Conservation (phyloP, 2,797 vertebrate genomes). For the Hydrophis major region DNA sequence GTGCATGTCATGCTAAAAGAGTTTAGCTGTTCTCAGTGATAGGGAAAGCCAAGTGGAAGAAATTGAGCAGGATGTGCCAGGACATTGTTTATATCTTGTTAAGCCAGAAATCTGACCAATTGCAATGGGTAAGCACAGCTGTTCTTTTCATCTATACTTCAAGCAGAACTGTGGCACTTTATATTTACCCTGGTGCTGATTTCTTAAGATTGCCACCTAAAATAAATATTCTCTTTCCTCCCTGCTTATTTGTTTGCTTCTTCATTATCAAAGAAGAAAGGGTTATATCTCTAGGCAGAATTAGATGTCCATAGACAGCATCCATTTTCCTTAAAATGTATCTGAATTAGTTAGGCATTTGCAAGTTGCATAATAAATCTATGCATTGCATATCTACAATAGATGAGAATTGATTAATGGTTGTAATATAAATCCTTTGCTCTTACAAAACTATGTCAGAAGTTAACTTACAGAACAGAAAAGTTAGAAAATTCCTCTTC, state of each 20-base stretch:
- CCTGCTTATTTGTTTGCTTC: not conserved
- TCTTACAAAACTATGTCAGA: not conserved
- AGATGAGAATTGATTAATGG: not conserved
- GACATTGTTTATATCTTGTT: not conserved
- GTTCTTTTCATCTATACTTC: not conserved
- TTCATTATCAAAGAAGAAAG: not conserved
- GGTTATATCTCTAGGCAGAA: not conserved
- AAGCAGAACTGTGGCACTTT: not conserved
- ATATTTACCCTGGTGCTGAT: not conserved
- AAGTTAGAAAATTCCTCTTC: not conserved
- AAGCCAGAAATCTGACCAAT: not conserved
- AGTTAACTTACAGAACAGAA: not conserved
- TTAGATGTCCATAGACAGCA: not conserved
- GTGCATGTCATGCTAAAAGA: not conserved
- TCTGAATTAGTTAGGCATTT: not conserved
- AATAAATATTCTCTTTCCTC: not conserved
- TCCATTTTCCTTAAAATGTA: not conserved
- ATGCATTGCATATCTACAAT: not conserved
- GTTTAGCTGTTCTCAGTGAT: not conserved
- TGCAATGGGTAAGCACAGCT: not conserved
- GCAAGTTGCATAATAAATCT: not conserved
- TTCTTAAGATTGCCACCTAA: not conserved
- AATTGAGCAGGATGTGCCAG: not conserved
- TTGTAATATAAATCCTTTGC: conserved; percentile 14
- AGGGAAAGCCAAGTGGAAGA: not conserved